Base-by-base conservation (phyloP, 2,113 vertebrate species). In the Tricholaema leucomelas region DNA sequence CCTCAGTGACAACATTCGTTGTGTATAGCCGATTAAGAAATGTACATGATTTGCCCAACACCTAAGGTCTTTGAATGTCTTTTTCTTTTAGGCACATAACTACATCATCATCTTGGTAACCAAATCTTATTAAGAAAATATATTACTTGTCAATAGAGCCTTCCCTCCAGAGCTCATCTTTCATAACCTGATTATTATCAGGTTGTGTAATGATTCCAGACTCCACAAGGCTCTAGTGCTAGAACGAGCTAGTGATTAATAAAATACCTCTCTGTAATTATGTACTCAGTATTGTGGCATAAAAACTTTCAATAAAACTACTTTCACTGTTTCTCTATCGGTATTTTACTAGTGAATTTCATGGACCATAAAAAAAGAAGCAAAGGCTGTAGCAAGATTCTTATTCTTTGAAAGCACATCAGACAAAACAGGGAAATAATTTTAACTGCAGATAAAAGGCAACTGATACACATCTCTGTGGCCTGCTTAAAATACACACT, bases 151-250 rank as follows among this genome's bases (percentile, higher is more conserved):
- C 54, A 81, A 85, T 44, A 69, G 55, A 63, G 65, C 78, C 80
- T 75, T 75, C 73, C 46, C 65, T 75, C 58, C 54, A 90, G 61
- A 91, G 50, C 18, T 54, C 44, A 76, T 90, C 90, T 95, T 95
- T 94, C 93, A 87, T 87, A 91, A 95, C 81, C 78, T 93, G 46
- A 25, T 66, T 15, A 31, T 63, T 81, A 70, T 42, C 54, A 72
- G 66, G 61, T 86, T 94, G 82, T 72, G 70, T 61, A 91, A 90
- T 74, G 77, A 90, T 72, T 94, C 90, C 88, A 90, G 52, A 56
- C 58, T 82, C 61, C 24, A 67, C 28, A 64, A 24, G 83, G 60
- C 42, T 55, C 69, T 35, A 85, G 56, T 5, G 52, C 52, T 59
- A 85, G 44, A 87, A 80, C 21, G 91, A 92, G 13, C 80, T n/a